A percentile compares a stretch with the other conserved stretches of the same genome.
Evolutionary conservation across 2,888 invertebrate species (phyloP).

Genomic region (Scaptomyza flava): DNA sequence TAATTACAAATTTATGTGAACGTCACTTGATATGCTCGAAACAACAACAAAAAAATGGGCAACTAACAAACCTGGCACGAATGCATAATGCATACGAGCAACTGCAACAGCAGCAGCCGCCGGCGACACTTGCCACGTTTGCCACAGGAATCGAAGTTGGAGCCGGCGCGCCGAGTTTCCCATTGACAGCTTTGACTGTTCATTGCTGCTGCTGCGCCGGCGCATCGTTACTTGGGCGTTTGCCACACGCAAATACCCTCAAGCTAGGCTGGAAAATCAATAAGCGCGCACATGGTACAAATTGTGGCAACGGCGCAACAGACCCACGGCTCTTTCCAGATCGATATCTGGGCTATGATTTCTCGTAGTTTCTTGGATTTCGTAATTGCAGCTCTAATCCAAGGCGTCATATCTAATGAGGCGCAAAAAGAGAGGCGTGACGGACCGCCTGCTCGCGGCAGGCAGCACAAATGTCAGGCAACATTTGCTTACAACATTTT

Average conservation of each 20-base stretch:
- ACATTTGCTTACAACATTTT: constrained; percentile 74
- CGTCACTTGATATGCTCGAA: constrained; percentile 45
- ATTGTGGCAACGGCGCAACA: constrained; percentile 56
- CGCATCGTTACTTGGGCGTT: constrained; percentile 55
- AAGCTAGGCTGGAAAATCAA: constrained; percentile 62
- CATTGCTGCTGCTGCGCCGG: constrained; percentile 38
- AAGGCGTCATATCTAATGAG: constrained; percentile 65
- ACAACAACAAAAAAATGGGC: constrained; percentile 41
- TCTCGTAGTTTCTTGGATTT: constrained; percentile 26
- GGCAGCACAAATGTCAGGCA: constrained; percentile 63
- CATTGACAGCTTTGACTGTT: constrained; percentile 23
- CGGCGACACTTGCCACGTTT: constrained; percentile 56
- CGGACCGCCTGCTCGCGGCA: constrained; percentile 59
- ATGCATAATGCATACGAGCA: constrained; percentile 60
- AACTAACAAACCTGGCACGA: constrained; percentile 43
- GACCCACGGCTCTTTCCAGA: constrained; percentile 18
- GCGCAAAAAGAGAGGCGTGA: constrained; percentile 72
- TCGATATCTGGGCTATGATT: constrained; percentile 11
- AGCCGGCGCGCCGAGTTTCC: constrained; percentile 10
- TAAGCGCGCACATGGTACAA: constrained; percentile 72
- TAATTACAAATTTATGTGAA: constrained; percentile 78
- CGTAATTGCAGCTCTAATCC: constrained; percentile 28
- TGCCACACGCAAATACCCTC: constrained; percentile 55
- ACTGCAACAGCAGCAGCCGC: constrained; percentile 24
- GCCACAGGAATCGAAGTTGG: constrained; percentile 40